Base-by-base conservation (phyloP, 2,888 invertebrate genomes). In the Andrena fulva region DNA sequence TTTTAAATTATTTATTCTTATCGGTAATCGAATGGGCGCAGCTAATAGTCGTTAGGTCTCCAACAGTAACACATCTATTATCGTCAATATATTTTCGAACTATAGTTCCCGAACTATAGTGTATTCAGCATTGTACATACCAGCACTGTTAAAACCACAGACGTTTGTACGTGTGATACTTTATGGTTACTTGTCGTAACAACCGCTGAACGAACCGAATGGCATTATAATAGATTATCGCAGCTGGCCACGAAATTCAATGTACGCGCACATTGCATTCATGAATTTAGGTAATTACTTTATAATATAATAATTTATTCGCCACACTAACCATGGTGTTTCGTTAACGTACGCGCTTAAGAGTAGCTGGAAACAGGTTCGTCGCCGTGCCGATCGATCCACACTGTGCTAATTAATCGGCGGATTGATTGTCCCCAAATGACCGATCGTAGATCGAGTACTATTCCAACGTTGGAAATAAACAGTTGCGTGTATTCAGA, bases 1-100 rank as follows among this genome's bases (percentile, higher is more conserved):
- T 2, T 54, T 72, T 62, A 68, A 56, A 67, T 75, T 81, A 81
- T 81, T 81, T 81, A 73, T 81, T 81, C 56, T 56, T 80, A 80
- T 59, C 8, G 33, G 62, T 71, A 79, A 48, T 72, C 35, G 48
- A 24, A 35, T 70, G 59, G 64, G 70, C 72, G 64, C 80, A 80
- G 33, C 29, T 72, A 35, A 68, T 79, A 64, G 24, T 59, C 12
- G 4, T 64, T 79, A 79, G 35, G 59, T 79, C 33, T 64, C 59
- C 20, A 50, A 63, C 63, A 69, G 24, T 33, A 10, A 54, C 54
- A 27, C 16, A 24, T 67, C 67, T 35, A 29, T 48, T 80, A 48
- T 80, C 27, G 69, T 71, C 5, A 24, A 66, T 52, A 71, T 70
- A 42, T 80, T 72, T 72, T 68, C 31, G 27, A 62, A 62, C 27